A percentile compares a stretch with the other conserved stretches of the same genome.
These are phyloP conservation scores for Zoanthus sansibaricus DNA, from an alignment of 92 coral and sea anemone genomes.

Conservation along the genomic window DNA sequence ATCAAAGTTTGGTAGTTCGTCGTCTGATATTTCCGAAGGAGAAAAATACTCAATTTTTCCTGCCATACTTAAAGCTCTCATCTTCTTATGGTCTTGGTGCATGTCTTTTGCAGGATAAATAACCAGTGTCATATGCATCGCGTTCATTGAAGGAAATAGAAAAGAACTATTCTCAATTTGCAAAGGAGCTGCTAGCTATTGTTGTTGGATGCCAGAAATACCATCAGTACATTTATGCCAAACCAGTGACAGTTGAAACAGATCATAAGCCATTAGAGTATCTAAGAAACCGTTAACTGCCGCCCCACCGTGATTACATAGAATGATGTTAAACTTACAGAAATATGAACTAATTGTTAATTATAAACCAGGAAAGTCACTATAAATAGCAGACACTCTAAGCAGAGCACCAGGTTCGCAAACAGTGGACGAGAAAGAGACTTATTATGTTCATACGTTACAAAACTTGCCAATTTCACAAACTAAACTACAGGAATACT, in stretches of 20 bases:
- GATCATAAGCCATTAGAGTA: slow-evolving; percentile 4
- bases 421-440: not conserved
- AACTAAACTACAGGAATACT: slow-evolving; percentile 46
- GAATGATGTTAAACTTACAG: slow-evolving; percentile 60
- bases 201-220: slow-evolving; percentile 42
- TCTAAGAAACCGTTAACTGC: slow-evolving; percentile 28
- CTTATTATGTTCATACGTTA: slow-evolving; percentile 17
- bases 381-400: slow-evolving; percentile 40
- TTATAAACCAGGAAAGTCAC: slow-evolving; percentile 51
- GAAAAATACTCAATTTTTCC: too few relatives aligned
- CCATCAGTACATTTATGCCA: slow-evolving; percentile 39
- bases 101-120: slow-evolving; percentile 63
- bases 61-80: too few relatives aligned
- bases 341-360: slow-evolving; percentile 39
- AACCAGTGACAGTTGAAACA: slow-evolving; percentile 18
- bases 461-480: slow-evolving; percentile 53
- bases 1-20: too few relatives aligned
- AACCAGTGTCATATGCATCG: slow-evolving; percentile 49
- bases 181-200: slow-evolving; percentile 48
- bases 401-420: slow-evolving; percentile 56
- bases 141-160: slow-evolving; percentile 26
- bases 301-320: slow-evolving; percentile 47
- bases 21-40: too few relatives aligned
- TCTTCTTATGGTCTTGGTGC: slow-evolving; percentile 69
- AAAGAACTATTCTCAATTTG: slow-evolving; percentile 46